Percentiles rank a stretch among this genome's conserved stretches.
phyloP scores from a whole-genome alignment of 2,113 vertebrate genomes.

The Lepus americanus region DNA sequence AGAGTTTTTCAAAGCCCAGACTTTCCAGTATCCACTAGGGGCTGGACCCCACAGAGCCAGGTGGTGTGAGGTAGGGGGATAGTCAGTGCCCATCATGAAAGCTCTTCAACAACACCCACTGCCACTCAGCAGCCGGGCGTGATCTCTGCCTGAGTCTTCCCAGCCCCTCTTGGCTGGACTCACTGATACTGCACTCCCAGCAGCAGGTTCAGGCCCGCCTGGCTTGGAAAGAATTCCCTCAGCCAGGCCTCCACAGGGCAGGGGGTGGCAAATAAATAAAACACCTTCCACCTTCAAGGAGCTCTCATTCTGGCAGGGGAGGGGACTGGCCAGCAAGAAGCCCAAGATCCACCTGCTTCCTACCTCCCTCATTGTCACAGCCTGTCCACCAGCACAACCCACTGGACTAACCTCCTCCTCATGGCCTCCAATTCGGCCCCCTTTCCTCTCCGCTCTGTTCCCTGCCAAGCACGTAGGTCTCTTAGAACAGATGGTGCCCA shows the following conservation, averaged over 20 bases:
- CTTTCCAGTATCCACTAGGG: neutral
- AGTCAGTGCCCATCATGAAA: neutral
- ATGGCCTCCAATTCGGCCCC: no score
- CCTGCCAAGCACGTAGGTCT: neutral
- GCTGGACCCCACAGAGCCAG: neutral
- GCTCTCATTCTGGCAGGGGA: neutral
- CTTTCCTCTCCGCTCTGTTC: neutral
- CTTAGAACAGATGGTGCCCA: neutral
- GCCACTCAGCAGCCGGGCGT: neutral
- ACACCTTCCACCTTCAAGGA: neutral
- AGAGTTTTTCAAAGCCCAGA: neutral
- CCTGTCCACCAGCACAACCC: neutral
- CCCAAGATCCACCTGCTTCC: neutral
- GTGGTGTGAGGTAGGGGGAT: neutral
- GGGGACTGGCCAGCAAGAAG: neutral
- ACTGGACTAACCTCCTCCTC: neutral
- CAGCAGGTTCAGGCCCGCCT: conserved; percentile 48
- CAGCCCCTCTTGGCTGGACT: conserved; percentile 49
- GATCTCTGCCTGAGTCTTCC: neutral
- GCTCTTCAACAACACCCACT: conserved; percentile 33
- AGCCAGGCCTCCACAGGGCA: neutral
- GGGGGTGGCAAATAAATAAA: neutral
- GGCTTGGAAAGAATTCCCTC: neutral
- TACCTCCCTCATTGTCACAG: rapidly evolving
- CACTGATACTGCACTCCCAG: conserved; percentile 39